Percentiles rank a stretch among this genome's conserved stretches.
These are phyloP conservation scores for Cylloceria caligata DNA, from an alignment of 2,888 invertebrate genomes.

Conservation along the genomic window DNA sequence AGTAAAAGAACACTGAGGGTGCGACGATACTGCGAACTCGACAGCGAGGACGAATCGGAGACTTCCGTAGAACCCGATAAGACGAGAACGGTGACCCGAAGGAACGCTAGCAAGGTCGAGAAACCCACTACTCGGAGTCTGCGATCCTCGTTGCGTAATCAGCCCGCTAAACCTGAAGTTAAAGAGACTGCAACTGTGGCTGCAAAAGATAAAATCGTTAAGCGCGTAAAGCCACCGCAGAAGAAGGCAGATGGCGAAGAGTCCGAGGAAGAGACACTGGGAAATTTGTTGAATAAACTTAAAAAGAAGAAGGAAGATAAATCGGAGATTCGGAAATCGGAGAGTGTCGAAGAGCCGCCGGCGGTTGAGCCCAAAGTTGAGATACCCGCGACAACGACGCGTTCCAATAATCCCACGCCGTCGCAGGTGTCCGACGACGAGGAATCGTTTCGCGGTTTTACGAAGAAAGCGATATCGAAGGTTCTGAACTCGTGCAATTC, in stretches of 20 bases:
- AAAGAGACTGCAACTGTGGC: constrained; percentile 34
- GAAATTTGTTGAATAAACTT: constrained; percentile 85
- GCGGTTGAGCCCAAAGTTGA: constrained; percentile 56
- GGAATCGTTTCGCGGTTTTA: constrained; percentile 84
- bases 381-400: constrained; percentile 19
- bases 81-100: constrained; percentile 76
- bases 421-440: constrained; percentile 86
- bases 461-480: constrained; percentile 81
- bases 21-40: constrained; percentile 79
- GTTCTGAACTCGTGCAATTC: constrained; percentile 76
- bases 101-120: constrained; percentile 72
- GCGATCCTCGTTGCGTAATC: constrained; percentile 77
- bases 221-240: constrained; percentile 58
- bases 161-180: constrained; percentile 64
- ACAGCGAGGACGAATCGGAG: constrained; percentile 80
- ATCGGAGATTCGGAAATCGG: constrained; percentile 24
- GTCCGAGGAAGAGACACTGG: constrained; percentile 88
- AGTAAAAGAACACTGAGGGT: constrained; percentile 76
- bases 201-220: constrained; percentile 63
- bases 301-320: constrained; percentile 72
- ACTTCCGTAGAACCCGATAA: constrained; percentile 78
- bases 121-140: constrained; percentile 75
- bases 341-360: constrained; percentile 34
- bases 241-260: constrained; percentile 65
- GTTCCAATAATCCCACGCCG: constrained; percentile 70